Base-by-base conservation (phyloP, 1,140 invertebrate genomes). In the Drosophila kikkawai region DNA sequence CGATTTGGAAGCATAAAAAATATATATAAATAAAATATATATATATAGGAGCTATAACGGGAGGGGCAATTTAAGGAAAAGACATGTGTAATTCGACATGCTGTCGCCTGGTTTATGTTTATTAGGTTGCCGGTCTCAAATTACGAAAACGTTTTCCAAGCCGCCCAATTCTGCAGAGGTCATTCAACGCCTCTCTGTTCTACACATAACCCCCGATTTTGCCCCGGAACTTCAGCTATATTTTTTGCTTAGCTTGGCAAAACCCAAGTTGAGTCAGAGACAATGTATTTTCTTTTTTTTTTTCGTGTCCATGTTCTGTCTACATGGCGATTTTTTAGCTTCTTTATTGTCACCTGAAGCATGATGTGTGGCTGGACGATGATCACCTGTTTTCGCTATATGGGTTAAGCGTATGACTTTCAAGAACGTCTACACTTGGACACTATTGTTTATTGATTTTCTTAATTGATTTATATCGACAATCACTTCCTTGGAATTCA, bases 151-250 rank as follows among this genome's bases (percentile, higher is more conserved):
- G 63, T 26, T 59, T 73, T 61, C 12, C 58, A 68, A 58, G 53
- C 53, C 58, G 48, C 36, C 55, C 60, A 63, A 58, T 71, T 70
- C 39, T 51, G 60, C 58, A 74, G 57, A 70, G 83, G 76, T 86
- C 80, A 86, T 86, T 88, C 75, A 86, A 86, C 83, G 83, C 42
- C 61, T 75, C 60, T 51, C 53, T 45, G 32, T 42, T 63, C 50
- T 29, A 26, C 36, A 26, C 32, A 51, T 19, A 12, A 13, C 66
- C 36, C 59, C 53, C 39, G 61, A 39, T 73, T 53, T 63, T 15
- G 45, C 32, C 60, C 50, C 32, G 37, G 47, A 69, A 66, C 48
- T 53, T 22, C 13, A 55, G 11, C 17, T 11, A 7, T 12, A 29
- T 51, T 61, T 78, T 60, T 41, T 41, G 75, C 75, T 78, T 41